These are phyloP conservation scores for Excalfactoria chinensis DNA, from an alignment of 2,113 vertebrate genomes.

Conservation along the genomic window DNA sequence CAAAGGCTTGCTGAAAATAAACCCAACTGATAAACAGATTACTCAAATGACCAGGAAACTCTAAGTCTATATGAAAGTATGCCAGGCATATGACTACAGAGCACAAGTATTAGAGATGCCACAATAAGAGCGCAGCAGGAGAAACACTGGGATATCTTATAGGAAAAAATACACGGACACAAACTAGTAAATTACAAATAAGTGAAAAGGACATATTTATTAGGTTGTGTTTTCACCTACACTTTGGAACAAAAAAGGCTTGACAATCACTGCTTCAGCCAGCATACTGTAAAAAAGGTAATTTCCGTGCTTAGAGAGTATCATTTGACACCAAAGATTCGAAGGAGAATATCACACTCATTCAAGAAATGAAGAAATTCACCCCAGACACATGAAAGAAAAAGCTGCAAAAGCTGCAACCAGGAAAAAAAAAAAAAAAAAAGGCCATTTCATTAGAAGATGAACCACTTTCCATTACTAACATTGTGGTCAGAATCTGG, in stretches of 20 bases:
- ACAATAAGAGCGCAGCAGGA: not conserved
- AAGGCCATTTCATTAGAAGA: slow-evolving; percentile 55
- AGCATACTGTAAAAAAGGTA: not conserved
- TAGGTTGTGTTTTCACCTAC: not conserved
- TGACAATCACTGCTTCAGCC: not conserved
- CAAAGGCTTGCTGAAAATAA: slow-evolving; percentile 19
- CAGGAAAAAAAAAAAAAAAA: slow-evolving; percentile 10
- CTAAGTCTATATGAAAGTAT: not conserved
- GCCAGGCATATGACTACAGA: not conserved
- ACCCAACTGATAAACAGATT: not conserved
- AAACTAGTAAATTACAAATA: slow-evolving; percentile 9
- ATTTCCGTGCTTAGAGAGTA: not conserved
- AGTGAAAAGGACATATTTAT: not conserved
- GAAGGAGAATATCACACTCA: slow-evolving; percentile 12
- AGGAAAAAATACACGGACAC: not conserved
- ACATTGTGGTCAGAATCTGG: slow-evolving; percentile 70
- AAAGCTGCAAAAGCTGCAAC: slow-evolving; percentile 59
- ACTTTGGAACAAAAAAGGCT: slow-evolving; percentile 1
- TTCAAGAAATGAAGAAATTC: slow-evolving; percentile 32
- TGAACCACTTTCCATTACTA: slow-evolving; percentile 75
- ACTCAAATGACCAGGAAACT: not conserved
- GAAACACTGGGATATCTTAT: not conserved
- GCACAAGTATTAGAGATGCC: not conserved
- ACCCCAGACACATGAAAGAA: slow-evolving; percentile 52
- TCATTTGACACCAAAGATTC: not conserved